Evolutionary conservation across 1,140 invertebrate genomes (phyloP), one percentile per base, ranked within the genome.

Genomic region (Drosophila sp.): DNA sequence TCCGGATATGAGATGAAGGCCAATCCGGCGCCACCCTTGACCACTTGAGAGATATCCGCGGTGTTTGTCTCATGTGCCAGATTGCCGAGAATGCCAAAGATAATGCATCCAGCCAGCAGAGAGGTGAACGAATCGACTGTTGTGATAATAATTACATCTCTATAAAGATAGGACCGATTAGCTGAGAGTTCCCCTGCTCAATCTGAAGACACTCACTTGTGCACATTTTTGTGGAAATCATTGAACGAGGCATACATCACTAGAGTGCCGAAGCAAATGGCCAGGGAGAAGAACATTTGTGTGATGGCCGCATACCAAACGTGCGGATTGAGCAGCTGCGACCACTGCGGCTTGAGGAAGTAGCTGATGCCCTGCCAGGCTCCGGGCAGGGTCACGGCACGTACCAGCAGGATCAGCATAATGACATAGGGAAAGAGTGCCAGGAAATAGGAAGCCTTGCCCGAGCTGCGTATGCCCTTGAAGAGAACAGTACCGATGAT

Each of bases 1-100:
- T 97, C 97, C 0, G 97, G 97, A 92, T 98, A 98, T 0, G 96
- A 97, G 23, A 98, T 94, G 77, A 96, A 95, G 4, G 95, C 95
- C 23, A 96, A 92, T 0, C 95, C 95, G 61, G 94, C 93, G 4
- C 95, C 95, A 1, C 94, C 94, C 61, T 93, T 93, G 0, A 95
- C 94, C 1, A 96, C 91, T 17, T 80, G 70, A 0, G 80, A 69
- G 5, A 92, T 92, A 11, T 92, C 89, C 29, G 92, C 91, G n/a
- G 93, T 92, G 3, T 93, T 93, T 5, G 95, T 92, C 79, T 95
- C 94, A 70, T 94, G 92, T 0, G 95, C 95, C 57, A 96, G 91
- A 81, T 96, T 96, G 1, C 97, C 96, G 23, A 98, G 92, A 62
- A 98, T 96, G 0, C 96, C 96, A 86, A 98, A 98, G 65, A 98